Evolutionary conservation across 1,140 invertebrate species (phyloP).

Genomic region (Helicoverpa armigera): DNA sequence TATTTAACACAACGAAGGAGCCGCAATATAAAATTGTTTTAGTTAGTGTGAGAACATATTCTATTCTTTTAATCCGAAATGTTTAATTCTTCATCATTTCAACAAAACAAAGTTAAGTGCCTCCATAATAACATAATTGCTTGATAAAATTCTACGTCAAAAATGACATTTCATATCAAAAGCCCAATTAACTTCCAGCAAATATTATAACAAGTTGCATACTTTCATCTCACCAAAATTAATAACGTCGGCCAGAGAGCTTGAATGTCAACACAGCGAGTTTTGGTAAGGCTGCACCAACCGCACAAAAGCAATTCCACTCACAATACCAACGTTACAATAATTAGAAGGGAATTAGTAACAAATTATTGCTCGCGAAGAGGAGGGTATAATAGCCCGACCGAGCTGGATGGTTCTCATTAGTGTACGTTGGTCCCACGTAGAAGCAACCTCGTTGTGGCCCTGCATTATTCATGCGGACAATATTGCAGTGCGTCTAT

Average conservation of each 20-base stretch:
- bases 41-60: too few relatives aligned
- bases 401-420: constrained; percentile 75
- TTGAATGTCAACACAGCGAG: constrained; percentile 30
- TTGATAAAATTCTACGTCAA: too few relatives aligned
- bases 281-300: constrained; percentile 42
- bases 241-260: constrained; percentile 5
- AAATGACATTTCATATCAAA: neutral
- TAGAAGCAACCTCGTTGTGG: constrained; percentile 63
- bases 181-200: neutral
- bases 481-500: constrained; percentile 79
- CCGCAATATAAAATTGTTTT: neutral
- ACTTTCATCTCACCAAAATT: constrained; percentile 9
- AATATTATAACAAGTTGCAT: constrained; percentile 8
- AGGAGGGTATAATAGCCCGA: constrained; percentile 67
- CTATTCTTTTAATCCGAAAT: too few relatives aligned
- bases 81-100: too few relatives aligned
- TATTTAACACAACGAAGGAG: constrained; percentile 5
- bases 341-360: constrained; percentile 80
- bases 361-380: constrained; percentile 78
- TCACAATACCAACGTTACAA: constrained; percentile 56
- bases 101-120: too few relatives aligned
- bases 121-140: too few relatives aligned
- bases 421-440: constrained; percentile 71
- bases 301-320: constrained; percentile 50
- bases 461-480: constrained; percentile 82